Evolutionary conservation across 35 echinoderm and acorn worm genomes (phyloP).

Genomic region (Ophiothrix spiculata): DNA sequence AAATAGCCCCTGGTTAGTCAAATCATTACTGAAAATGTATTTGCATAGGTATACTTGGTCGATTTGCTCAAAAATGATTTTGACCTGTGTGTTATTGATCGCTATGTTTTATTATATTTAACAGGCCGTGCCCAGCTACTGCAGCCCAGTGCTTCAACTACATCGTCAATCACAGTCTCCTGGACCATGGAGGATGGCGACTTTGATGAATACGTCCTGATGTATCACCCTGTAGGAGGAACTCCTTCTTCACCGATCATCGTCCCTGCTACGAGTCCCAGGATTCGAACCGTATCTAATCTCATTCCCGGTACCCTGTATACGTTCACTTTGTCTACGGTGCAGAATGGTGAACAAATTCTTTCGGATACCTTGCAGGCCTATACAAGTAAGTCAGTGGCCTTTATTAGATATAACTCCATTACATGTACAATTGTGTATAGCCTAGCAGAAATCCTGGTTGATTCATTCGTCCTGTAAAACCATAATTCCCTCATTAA

Average conservation of each 20-base stretch:
- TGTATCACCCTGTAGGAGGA: slow-evolving; percentile 30
- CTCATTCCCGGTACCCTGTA: not conserved
- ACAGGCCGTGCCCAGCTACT: not conserved
- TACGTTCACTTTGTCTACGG: not conserved
- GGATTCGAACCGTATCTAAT: not conserved
- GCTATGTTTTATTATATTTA: not conserved
- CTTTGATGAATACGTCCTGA: slow-evolving; percentile 23
- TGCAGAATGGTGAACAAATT: not conserved
- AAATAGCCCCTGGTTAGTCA: no score
- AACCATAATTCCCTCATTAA: no score
- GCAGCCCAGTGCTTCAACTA: not conserved
- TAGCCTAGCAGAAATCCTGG: no score
- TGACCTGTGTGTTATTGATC: no score
- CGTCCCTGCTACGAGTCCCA: not conserved
- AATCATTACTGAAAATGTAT: no score
- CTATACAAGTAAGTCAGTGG: slow-evolving; percentile 2
- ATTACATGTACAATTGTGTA: no score
- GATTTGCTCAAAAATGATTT: no score
- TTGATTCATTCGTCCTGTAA: no score
- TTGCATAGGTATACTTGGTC: no score
- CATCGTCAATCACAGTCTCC: slow-evolving; percentile 21
- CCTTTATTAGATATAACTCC: no score
- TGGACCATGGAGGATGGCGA: slow-evolving; percentile 24
- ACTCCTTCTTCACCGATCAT: not conserved
- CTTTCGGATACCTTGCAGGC: not conserved